phyloP scores from a whole-genome alignment of 2,888 invertebrate genomes.

The Strigamia transsilvanica region DNA sequence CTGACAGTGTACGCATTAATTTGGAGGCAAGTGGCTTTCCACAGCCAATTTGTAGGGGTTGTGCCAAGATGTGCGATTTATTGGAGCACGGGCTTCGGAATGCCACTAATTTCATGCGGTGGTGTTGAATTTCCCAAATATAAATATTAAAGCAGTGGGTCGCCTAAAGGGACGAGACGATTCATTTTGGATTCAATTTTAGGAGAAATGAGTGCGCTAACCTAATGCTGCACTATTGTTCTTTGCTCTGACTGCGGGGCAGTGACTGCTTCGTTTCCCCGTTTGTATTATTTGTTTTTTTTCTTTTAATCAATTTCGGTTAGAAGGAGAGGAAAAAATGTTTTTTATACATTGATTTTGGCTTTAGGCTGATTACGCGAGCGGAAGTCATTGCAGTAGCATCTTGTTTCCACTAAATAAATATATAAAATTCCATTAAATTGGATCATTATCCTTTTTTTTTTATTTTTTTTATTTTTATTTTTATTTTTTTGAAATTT shows the following conservation, averaged over 20 bases:
- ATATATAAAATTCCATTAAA: too few relatives aligned
- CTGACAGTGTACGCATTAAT: constrained; percentile 46
- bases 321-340: neutral
- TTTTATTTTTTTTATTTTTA: too few relatives aligned
- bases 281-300: neutral
- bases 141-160: constrained; percentile 29
- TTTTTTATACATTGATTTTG: constrained; percentile 13
- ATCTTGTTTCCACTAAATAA: neutral
- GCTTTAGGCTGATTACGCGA: neutral
- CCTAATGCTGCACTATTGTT: constrained; percentile 34
- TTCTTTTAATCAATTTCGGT: constrained; percentile 19
- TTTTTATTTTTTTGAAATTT: too few relatives aligned
- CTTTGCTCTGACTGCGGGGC: constrained; percentile 22
- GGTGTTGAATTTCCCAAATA: constrained; percentile 40
- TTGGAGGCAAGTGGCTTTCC: constrained; percentile 49
- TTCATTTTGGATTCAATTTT: constrained; percentile 43
- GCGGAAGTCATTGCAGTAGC: neutral
- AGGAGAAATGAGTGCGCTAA: constrained; percentile 29
- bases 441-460: too few relatives aligned
- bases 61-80: constrained; percentile 43
- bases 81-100: constrained; percentile 40
- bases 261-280: neutral
- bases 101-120: constrained; percentile 43
- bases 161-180: constrained; percentile 8
- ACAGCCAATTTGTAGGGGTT: constrained; percentile 49